Conservation (phyloP, 2,797 vertebrate species). For the Bovichtus diacanthus region DNA sequence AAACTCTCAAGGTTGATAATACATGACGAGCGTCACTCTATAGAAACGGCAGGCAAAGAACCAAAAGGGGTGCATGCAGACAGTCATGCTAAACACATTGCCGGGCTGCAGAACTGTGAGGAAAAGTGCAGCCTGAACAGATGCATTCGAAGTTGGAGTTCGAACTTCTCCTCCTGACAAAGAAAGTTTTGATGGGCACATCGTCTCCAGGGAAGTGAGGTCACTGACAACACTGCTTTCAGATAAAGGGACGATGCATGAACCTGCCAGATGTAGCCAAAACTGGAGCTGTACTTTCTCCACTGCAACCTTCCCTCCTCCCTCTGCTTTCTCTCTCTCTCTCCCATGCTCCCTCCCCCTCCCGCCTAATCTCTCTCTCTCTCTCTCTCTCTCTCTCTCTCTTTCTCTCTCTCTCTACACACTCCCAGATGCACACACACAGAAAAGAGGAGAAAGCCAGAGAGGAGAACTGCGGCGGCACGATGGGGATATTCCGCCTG, state of each 20-base stretch:
- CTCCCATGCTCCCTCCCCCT: slow-evolving; percentile 56
- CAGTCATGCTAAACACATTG: background rate
- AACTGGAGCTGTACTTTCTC: slow-evolving; percentile 70
- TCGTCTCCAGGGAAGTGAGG: slow-evolving; percentile 52
- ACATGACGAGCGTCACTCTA: background rate
- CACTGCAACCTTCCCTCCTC: slow-evolving; percentile 60
- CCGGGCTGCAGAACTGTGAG: background rate
- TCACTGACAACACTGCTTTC: slow-evolving; percentile 45
- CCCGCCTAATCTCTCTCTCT: slow-evolving; percentile 58
- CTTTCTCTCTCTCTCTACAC: slow-evolving; percentile 43
- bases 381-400: slow-evolving; percentile 28
- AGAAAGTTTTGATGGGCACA: slow-evolving; percentile 34
- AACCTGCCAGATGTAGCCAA: slow-evolving; percentile 70
- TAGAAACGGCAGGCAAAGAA: background rate
- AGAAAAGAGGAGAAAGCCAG: slow-evolving; percentile 66
- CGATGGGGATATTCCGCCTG: slow-evolving; percentile 82
- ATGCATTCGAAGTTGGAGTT: slow-evolving; percentile 16
- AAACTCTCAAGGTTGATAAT: slow-evolving; percentile 33
- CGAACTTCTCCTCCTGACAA: slow-evolving; percentile 20
- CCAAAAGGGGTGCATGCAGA: background rate
- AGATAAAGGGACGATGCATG: slow-evolving; percentile 66
- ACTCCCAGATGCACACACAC: slow-evolving; percentile 61
- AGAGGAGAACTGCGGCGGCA: slow-evolving; percentile 72
- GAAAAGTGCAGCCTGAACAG: background rate
- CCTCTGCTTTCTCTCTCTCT: slow-evolving; percentile 31